Conservation (phyloP, 1,140 invertebrate species). For the Cylas formicarius region DNA sequence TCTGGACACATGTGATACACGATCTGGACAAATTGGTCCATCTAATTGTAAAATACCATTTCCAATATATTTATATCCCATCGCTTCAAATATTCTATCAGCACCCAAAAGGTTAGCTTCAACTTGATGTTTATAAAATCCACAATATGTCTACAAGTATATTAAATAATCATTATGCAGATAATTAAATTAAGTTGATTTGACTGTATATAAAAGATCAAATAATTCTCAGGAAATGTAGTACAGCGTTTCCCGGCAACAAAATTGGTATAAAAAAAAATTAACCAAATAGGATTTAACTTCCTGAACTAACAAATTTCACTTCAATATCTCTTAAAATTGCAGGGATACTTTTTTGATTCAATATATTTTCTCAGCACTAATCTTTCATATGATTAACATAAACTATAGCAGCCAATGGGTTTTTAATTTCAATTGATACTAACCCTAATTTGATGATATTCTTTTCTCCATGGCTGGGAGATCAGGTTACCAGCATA, state of each 20-base stretch:
- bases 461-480: slow-evolving; percentile 85
- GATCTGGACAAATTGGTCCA: slow-evolving; percentile 71
- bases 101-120: slow-evolving; percentile 68
- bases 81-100: slow-evolving; percentile 65
- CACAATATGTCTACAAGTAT: slow-evolving; percentile 65
- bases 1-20: slow-evolving; percentile 66
- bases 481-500: slow-evolving; percentile 78
- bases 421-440: slow-evolving; percentile 1
- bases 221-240: too few species aligned
- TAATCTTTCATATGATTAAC: too few species aligned
- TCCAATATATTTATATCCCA: slow-evolving; percentile 67
- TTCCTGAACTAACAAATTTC: too few species aligned
- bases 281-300: too few species aligned
- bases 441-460: slow-evolving; percentile 64
- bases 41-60: slow-evolving; percentile 54
- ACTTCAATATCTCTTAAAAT: too few species aligned
- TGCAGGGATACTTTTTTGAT: too few species aligned
- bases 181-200: slow-evolving; percentile 8
- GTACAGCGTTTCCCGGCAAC: too few species aligned
- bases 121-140: slow-evolving; percentile 81
- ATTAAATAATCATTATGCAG: slow-evolving; percentile 1
- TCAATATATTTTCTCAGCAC: too few species aligned
- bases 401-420: not conserved
- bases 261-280: too few species aligned
- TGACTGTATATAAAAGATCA: too few species aligned